These are phyloP conservation scores for Sminthurinus aureus DNA, from an alignment of 2,888 invertebrate species.

Conservation along the genomic window DNA sequence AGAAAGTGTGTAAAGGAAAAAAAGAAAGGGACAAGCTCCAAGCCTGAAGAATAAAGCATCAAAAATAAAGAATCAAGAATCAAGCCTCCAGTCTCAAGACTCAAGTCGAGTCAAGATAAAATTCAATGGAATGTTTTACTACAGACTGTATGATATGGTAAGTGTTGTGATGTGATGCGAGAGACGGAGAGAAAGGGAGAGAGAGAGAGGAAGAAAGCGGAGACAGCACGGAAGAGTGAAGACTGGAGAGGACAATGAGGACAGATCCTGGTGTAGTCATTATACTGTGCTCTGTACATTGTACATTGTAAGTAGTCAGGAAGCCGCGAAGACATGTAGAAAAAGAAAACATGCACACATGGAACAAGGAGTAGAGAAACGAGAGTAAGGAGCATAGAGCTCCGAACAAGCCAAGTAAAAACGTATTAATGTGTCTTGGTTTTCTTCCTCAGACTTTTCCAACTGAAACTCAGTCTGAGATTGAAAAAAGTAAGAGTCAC, in stretches of 20 bases:
- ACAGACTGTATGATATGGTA: neutral
- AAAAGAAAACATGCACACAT: neutral
- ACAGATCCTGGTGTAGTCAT: neutral
- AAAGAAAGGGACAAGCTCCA: neutral
- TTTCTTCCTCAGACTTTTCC: neutral
- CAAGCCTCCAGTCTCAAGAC: too few species aligned
- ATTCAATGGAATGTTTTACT: too few species aligned
- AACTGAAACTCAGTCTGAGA: neutral
- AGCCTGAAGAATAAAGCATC: neutral
- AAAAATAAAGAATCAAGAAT: too few species aligned
- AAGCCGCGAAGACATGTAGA: neutral
- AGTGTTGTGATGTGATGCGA: constrained; percentile 6
- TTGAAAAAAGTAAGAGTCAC: neutral
- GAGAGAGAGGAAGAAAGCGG: neutral
- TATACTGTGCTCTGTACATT: neutral
- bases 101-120: too few species aligned
- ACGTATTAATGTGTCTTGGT: neutral
- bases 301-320: too few species aligned
- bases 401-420: neutral
- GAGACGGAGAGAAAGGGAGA: neutral
- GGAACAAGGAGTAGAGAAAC: neutral
- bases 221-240: constrained; percentile 14
- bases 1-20: neutral
- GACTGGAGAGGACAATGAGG: constrained; percentile 14
- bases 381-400: neutral